Evolutionary conservation across 2,113 vertebrate genomes (phyloP).

Genomic region (Macaca mulatta): DNA sequence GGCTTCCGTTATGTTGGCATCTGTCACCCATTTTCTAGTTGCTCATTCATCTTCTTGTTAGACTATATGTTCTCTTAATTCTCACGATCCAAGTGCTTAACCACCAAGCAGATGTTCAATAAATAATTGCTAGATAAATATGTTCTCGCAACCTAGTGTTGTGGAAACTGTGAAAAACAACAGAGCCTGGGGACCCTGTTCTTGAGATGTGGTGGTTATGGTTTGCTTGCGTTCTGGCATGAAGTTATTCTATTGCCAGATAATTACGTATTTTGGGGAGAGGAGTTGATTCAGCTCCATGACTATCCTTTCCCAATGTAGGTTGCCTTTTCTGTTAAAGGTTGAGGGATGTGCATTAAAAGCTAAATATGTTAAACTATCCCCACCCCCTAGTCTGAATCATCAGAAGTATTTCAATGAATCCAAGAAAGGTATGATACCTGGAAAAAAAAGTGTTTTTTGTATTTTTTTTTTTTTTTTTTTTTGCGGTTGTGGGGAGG

Average conservation of each 20-base stretch:
- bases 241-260: not conserved
- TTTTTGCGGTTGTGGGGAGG: not conserved
- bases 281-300: not conserved
- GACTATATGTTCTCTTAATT: not conserved
- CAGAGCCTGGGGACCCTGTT: not conserved
- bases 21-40: not conserved
- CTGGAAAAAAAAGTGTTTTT: not conserved
- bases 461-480: not conserved
- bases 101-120: not conserved
- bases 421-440: not conserved
- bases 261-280: not conserved
- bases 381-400: not conserved
- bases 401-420: conserved; percentile 13
- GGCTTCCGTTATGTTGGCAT: not conserved
- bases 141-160: not conserved
- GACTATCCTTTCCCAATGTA: not conserved
- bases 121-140: not conserved
- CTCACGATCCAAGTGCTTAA: not conserved
- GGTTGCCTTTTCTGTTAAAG: not conserved
- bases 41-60: not conserved
- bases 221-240: not conserved
- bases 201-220: not conserved
- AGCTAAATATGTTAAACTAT: not conserved
- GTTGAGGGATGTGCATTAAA: not conserved
- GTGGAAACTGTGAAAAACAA: not conserved